Evolutionary conservation across 1,140 invertebrate genomes (phyloP), one percentile per base, ranked within the genome.

Genomic region (Diuraphis noxia): DNA sequence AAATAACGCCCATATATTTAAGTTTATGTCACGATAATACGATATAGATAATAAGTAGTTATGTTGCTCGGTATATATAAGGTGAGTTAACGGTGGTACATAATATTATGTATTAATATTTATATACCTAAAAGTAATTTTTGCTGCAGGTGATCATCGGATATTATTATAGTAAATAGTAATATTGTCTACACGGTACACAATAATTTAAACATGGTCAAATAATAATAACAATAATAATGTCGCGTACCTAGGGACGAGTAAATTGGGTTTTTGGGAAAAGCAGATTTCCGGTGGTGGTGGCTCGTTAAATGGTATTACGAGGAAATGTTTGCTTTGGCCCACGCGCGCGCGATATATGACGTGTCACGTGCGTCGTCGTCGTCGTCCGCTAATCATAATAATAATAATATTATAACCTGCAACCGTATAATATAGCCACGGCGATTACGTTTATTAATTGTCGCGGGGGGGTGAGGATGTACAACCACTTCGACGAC

Each of bases 181-280:
- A 21, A 79, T 79, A 81, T 81, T 40, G 36, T 38, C 21, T 25
- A 41, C 81, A 43, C 81, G 21, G 19, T 23, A 40, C 41, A 82
- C 5, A 40, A 38, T 82, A 72, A 72, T 72, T 72, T 72, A 72
- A 72, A 72, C 56, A 72, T n/a, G 43, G 43, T 49, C 30, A 46
- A 19, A n/a, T 43, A 41, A 84, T n/a, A 30, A 36, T 43, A 19
- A 36, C 38, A 30, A 7, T 17, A 81, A 81, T 81, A 25, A 30
- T 41, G 38, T 40, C 81, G 25, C 46, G 43, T 36, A 85, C 84
- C 43, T 25, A 9, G 40, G 84, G 43, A 34, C 41, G 43, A 25
- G 84, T 38, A 52, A 86, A 86, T 86, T 86, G 84, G n/a, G 41
- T 86, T 86, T 86, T 86, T 17, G 84, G 84, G 43, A 86, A 86